Conservation (phyloP, 2,797 vertebrate species). For the Diplodus puntazzo region DNA sequence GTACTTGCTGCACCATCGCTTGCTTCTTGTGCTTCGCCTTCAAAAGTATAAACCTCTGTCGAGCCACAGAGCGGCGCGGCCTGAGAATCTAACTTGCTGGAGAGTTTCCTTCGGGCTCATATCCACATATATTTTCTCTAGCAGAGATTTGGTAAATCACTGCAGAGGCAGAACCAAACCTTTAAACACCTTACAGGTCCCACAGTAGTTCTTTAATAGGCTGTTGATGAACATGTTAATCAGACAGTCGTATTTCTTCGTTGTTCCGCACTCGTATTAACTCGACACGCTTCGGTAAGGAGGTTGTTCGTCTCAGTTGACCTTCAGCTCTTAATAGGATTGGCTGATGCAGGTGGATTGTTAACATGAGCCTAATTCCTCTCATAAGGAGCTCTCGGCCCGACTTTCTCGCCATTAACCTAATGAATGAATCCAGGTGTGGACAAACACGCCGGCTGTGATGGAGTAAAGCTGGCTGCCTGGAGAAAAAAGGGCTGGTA, state of each 20-base stretch:
- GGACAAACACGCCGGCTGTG: conserved; percentile 20
- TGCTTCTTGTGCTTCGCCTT: too few species aligned
- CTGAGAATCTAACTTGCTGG: too few species aligned
- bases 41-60: too few species aligned
- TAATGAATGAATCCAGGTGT: conserved; percentile 66
- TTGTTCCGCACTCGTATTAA: conserved; percentile 15
- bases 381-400: conserved; percentile 59
- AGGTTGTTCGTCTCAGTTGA: conserved; percentile 72
- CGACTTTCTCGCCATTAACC: conserved; percentile 53
- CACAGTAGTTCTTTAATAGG: too few species aligned
- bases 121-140: too few species aligned
- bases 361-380: conserved; percentile 81
- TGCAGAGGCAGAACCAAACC: too few species aligned
- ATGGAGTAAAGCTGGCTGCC: conserved; percentile 10
- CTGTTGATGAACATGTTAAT: too few species aligned
- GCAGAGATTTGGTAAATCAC: too few species aligned
- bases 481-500: neutral
- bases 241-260: neutral
- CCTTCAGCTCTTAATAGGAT: conserved; percentile 86
- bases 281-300: conserved; percentile 17
- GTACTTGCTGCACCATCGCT: too few species aligned
- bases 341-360: conserved; percentile 69
- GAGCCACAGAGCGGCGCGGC: too few species aligned
- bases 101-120: too few species aligned
- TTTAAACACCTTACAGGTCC: too few species aligned